Percentiles rank a stretch among this genome's conserved stretches.
These are phyloP conservation scores for Setipinna tenuifilis DNA, from an alignment of 2,797 vertebrate species.

Conservation along the genomic window DNA sequence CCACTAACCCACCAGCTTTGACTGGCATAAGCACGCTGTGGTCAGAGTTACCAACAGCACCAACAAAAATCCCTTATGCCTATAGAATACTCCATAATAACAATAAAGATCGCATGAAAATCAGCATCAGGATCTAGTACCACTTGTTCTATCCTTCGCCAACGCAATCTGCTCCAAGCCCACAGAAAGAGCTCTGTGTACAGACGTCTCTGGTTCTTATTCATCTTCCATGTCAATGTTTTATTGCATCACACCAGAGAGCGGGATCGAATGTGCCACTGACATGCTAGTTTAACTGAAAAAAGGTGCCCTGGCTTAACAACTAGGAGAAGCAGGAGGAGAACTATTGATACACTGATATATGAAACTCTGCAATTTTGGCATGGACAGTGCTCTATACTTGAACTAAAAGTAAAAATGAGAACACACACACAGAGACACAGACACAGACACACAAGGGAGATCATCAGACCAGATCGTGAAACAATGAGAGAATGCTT, in stretches of 20 bases:
- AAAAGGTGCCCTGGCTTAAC: neutral
- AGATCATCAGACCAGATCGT: neutral
- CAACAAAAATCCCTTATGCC: neutral
- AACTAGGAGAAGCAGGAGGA: neutral
- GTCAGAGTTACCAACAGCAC: neutral
- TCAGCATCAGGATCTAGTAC: neutral
- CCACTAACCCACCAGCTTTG: neutral
- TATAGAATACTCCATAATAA: neutral
- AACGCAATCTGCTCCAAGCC: neutral
- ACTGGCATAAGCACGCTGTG: neutral
- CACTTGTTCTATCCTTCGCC: neutral
- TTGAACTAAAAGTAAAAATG: neutral
- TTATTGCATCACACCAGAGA: neutral
- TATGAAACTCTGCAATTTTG: neutral
- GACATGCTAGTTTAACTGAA: neutral
- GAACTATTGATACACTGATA: neutral
- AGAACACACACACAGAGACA: neutral
- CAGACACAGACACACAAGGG: too few relatives aligned
- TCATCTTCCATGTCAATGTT: neutral
- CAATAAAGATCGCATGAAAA: neutral
- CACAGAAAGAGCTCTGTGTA: neutral
- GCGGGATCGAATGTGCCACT: neutral
- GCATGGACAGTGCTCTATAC: neutral
- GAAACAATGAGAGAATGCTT: neutral
- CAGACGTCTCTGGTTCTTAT: conserved; percentile 1